Evolutionary conservation across 2,113 vertebrate genomes (phyloP).

Genomic region (Albula glossodonta): DNA sequence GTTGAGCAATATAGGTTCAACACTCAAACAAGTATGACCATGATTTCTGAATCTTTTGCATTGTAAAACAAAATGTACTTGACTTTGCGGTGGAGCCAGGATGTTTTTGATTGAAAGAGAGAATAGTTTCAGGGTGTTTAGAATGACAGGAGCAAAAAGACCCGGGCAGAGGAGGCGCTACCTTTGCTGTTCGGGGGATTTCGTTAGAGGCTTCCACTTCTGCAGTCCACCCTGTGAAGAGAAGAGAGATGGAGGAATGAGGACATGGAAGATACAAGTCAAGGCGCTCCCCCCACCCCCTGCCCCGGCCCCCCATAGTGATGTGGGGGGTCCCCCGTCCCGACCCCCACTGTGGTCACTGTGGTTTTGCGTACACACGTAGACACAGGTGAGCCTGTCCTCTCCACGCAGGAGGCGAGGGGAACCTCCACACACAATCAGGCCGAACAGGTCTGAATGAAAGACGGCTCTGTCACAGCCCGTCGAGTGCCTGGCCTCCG

Average conservation of each 20-base stretch:
- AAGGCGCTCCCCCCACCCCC: not conserved
- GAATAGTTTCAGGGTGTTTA: no score
- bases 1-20: no score
- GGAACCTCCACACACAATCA: not conserved
- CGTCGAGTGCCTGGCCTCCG: not conserved
- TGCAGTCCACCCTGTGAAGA: slow-evolving; percentile 70
- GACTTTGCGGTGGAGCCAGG: no score
- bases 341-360: no score
- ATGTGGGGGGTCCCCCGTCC: no score
- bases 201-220: slow-evolving; percentile 79
- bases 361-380: no score
- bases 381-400: not conserved
- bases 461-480: not conserved
- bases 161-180: slow-evolving; percentile 39
- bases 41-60: no score
- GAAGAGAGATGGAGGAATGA: not conserved
- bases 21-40: no score
- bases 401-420: not conserved
- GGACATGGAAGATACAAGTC: slow-evolving; percentile 44
- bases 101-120: no score
- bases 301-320: no score
- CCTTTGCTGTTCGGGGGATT: slow-evolving; percentile 84
- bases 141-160: no score
- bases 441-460: not conserved
- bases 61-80: no score